A percentile compares a stretch with the other conserved stretches of the same genome.
Evolutionary conservation across 1,140 invertebrate species (phyloP).

Genomic region (Zaprionus gabonicus): DNA sequence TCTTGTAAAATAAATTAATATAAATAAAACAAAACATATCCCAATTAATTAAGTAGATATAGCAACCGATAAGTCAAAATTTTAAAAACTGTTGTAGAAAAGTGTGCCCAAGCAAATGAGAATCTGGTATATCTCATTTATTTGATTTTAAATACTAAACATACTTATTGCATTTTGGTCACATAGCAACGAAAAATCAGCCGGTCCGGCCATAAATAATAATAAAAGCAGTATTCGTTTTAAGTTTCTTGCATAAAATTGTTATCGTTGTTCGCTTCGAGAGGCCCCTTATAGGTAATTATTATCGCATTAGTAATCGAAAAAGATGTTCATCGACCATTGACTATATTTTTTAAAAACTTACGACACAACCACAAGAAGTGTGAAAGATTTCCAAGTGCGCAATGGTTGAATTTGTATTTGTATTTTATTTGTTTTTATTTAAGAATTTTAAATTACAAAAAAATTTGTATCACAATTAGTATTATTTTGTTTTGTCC

Average conservation of each 20-base stretch:
- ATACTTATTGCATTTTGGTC: not conserved
- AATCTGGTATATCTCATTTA: no score
- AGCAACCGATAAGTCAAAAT: no score
- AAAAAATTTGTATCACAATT: slow-evolving; percentile 80
- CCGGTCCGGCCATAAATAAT: slow-evolving; percentile 24
- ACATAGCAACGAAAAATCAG: slow-evolving; percentile 7
- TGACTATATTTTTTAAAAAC: not conserved
- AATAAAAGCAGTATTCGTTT: slow-evolving; percentile 22
- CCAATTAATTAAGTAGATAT: no score
- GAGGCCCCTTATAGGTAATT: not conserved
- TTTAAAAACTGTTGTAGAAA: no score
- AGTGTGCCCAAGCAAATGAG: no score
- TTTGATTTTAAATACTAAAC: not conserved
- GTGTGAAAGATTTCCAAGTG: not conserved
- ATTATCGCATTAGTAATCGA: not conserved
- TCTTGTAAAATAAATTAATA: no score
- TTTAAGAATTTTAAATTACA: slow-evolving; percentile 80
- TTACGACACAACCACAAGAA: not conserved
- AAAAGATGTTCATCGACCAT: not conserved
- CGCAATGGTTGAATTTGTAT: slow-evolving; percentile 10
- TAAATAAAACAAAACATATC: no score
- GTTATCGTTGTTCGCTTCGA: not conserved
- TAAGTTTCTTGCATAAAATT: slow-evolving; percentile 24
- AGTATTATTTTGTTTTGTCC: slow-evolving; percentile 76
- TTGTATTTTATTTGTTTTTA: slow-evolving; percentile 54